A percentile compares a stretch with the other conserved stretches of the same genome.
Conservation (phyloP, 2,888 invertebrate species). For the Apamea epomidion region DNA sequence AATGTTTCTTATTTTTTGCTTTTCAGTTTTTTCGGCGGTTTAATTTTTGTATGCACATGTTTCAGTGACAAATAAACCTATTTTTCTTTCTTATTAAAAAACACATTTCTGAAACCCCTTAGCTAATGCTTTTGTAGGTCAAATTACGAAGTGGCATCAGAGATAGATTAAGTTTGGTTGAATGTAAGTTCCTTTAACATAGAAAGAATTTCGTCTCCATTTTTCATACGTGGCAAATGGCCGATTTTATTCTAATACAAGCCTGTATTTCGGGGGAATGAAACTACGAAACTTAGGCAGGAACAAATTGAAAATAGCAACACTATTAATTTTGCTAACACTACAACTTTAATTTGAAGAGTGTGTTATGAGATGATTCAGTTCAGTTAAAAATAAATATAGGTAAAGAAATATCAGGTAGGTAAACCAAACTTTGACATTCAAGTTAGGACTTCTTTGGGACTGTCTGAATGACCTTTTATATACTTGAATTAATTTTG, state of each 20-base stretch:
- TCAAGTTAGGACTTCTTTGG: neutral
- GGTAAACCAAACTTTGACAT: neutral
- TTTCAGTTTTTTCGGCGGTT: too few species aligned
- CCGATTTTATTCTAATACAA: neutral
- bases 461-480: neutral
- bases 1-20: too few species aligned
- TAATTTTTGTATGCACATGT: too few species aligned
- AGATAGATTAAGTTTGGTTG: neutral
- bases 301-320: constrained; percentile 1
- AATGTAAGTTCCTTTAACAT: neutral
- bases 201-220: neutral
- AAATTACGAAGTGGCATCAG: neutral
- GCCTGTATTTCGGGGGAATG: neutral
- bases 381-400: too few species aligned
- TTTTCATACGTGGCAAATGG: neutral
- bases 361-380: too few species aligned
- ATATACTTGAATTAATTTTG: neutral
- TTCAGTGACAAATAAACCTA: too few species aligned
- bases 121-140: neutral
- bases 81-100: neutral
- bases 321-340: neutral
- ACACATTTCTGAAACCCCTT: neutral
- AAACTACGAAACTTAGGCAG: constrained; percentile 1
- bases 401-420: neutral
- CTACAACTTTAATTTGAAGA: neutral